These are phyloP conservation scores for Macquaria ambigua DNA, from an alignment of 2,113 vertebrate genomes.

Conservation along the genomic window DNA sequence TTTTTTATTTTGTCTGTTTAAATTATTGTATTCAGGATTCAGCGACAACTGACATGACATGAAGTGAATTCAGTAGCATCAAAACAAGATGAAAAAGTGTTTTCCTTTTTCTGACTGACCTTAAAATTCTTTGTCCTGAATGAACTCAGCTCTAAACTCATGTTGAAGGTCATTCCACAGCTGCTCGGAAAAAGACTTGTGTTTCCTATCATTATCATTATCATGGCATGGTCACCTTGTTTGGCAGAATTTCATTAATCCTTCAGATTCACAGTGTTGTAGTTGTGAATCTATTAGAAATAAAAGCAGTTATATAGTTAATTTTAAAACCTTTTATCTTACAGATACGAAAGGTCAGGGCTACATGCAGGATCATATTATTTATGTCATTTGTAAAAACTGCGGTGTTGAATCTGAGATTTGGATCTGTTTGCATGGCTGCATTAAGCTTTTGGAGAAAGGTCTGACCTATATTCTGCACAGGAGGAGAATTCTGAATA, in stretches of 20 bases:
- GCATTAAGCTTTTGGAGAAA: conserved; percentile 39
- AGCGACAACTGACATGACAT: not conserved
- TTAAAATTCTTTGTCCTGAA: not conserved
- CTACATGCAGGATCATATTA: conserved; percentile 32
- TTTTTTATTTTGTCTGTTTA: not conserved
- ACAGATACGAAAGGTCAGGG: conserved; percentile 26
- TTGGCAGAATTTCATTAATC: conserved; percentile 12
- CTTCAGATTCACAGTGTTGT: not conserved
- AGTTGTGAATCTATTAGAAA: conserved; percentile 7
- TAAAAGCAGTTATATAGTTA: not conserved
- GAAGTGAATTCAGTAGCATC: conserved; percentile 9
- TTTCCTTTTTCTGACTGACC: conserved; percentile 7
- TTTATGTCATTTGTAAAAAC: not conserved
- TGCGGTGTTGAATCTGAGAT: conserved; percentile 22
- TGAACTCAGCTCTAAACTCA: not conserved
- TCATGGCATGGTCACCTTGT: not conserved
- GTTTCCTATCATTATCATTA: not conserved
- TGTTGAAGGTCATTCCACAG: not conserved
- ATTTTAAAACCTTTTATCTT: conserved; percentile 35
- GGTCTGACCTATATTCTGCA: conserved; percentile 36
- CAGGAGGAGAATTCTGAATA: conserved; percentile 26
- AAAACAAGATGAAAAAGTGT: conserved; percentile 18
- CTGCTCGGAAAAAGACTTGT: not conserved
- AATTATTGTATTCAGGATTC: not conserved
- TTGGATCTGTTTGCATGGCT: conserved; percentile 38